These are phyloP conservation scores for Catocala nupta DNA, from an alignment of 2,888 invertebrate species.

Conservation along the genomic window DNA sequence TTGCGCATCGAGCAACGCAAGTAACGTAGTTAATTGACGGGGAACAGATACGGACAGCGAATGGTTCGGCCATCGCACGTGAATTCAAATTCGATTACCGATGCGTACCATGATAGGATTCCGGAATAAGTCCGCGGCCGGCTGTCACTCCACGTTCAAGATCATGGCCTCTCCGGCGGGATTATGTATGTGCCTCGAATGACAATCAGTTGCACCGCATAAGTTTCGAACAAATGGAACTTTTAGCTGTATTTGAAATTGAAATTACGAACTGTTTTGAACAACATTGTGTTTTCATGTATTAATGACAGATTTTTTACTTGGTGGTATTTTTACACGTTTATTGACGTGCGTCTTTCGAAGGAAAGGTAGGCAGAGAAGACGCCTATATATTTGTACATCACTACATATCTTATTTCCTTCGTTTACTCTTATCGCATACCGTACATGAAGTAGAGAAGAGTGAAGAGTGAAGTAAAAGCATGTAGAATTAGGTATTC, in stretches of 20 bases:
- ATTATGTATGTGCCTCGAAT: slow-evolving; percentile 79
- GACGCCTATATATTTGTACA: too few relatives aligned
- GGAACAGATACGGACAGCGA: slow-evolving; percentile 40
- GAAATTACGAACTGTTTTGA: slow-evolving; percentile 61
- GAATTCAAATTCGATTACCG: slow-evolving; percentile 57
- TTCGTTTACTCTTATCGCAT: too few relatives aligned
- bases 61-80: slow-evolving; percentile 16
- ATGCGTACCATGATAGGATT: slow-evolving; percentile 56
- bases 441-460: too few relatives aligned
- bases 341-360: too few relatives aligned
- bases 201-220: slow-evolving; percentile 74
- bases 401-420: too few relatives aligned
- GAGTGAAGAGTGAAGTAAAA: too few relatives aligned
- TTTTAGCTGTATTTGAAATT: slow-evolving; percentile 67
- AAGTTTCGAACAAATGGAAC: slow-evolving; percentile 65
- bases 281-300: slow-evolving; percentile 14
- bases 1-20: slow-evolving; percentile 32
- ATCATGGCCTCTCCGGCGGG: slow-evolving; percentile 75
- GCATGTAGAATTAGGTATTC: too few relatives aligned
- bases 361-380: too few relatives aligned
- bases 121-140: slow-evolving; percentile 65
- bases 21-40: slow-evolving; percentile 52
- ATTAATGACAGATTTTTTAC: not conserved
- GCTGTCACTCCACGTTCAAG: slow-evolving; percentile 74
- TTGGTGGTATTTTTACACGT: not conserved